Evolutionary conservation across 1,140 invertebrate genomes (phyloP), one percentile per base, ranked within the genome.

Genomic region (Polypedilum pembai): DNA sequence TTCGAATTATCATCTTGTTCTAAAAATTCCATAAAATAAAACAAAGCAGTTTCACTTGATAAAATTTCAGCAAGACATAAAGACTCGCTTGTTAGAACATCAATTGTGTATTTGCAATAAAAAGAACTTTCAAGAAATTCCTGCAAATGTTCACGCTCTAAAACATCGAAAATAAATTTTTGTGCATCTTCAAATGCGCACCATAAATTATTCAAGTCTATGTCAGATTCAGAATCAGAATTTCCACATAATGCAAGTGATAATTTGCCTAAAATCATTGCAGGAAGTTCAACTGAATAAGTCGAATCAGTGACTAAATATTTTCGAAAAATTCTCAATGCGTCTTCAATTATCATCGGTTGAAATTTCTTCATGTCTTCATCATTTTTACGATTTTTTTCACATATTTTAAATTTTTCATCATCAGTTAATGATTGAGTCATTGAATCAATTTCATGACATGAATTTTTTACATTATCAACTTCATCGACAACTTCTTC

Each of bases 21-120:
- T 84, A 96, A 87, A 84, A 91, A 96, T 88, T 98, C 95, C 85
- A 94, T 96, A 79, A 97, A 96, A 83, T 94, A 95, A 82, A 94
- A 95, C 75, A 97, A 87, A 66, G 92, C 91, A 76, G 91, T 89
- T 82, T 96, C 93, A 85, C 94, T 94, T 82, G 92, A 92, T 8
- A 98, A 84, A 80, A 97, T 91, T 84, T 97, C 95, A 76, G 89
- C 86, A 40, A 97, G 84, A 63, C 88, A 88, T 17, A 96, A 87
- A 80, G 86, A 87, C 74, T 88, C 89, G 84, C 86, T 90, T 8
- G 92, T 95, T 45, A 82, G 84, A 74, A 96, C 86, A 83, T 96
- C 93, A 77, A 96, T 90, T 84, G 95, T 94, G 84, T 95, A 91
- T 82, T 94, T 94, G 79, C 91, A 93, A 83, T 94, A 91, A 80